Evolutionary conservation across 2,797 vertebrate genomes (phyloP).

Genomic region (Lycodopsis pacificus): DNA sequence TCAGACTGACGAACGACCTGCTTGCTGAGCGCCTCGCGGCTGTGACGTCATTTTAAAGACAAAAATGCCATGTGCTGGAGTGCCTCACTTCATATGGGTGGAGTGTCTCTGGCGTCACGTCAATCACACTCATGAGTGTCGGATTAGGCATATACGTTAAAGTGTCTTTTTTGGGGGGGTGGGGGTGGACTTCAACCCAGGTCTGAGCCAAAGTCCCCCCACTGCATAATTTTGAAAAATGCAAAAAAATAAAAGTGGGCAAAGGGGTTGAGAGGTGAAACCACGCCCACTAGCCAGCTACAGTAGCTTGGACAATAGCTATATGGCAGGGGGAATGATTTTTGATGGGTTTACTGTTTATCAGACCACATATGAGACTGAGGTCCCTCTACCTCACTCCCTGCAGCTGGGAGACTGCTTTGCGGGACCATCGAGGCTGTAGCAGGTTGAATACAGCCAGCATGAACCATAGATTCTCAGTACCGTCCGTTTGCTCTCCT

Average conservation of each 20-base stretch:
- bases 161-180: not conserved
- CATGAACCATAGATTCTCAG: too few species aligned
- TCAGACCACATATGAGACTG: too few species aligned
- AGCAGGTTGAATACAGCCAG: too few species aligned
- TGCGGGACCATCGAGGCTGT: too few species aligned
- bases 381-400: too few species aligned
- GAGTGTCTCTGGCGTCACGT: slow-evolving; percentile 45
- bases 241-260: not conserved
- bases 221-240: not conserved
- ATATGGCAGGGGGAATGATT: not conserved
- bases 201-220: too few species aligned
- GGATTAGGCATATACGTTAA: not conserved
- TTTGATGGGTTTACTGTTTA: not conserved
- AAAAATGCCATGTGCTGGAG: slow-evolving; percentile 70
- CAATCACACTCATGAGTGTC: slow-evolving; percentile 21
- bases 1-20: slow-evolving; percentile 83
- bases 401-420: too few species aligned
- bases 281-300: not conserved
- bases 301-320: not conserved
- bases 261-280: not conserved
- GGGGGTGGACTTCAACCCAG: not conserved
- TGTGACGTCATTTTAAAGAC: slow-evolving; percentile 86
- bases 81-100: slow-evolving; percentile 41
- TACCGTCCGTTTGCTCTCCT: too few species aligned
- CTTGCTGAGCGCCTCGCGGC: slow-evolving; percentile 74